These are phyloP conservation scores for Marmota flaviventris DNA, from an alignment of 2,113 vertebrate species.

Conservation along the genomic window DNA sequence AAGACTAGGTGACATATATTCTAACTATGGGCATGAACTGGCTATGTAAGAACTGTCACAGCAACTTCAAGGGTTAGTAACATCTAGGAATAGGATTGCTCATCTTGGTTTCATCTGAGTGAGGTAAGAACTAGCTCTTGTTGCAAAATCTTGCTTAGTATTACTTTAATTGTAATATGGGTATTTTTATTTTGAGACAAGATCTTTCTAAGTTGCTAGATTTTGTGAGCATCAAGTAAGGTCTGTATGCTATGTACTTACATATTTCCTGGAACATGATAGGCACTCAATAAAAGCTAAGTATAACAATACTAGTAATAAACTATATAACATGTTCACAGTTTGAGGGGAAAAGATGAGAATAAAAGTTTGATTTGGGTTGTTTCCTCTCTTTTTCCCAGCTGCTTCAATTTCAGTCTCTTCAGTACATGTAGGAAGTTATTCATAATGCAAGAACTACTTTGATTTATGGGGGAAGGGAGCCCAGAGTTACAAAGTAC, in stretches of 20 bases:
- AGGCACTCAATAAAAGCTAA: too few relatives aligned
- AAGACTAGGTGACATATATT: not conserved
- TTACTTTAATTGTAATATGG: not conserved
- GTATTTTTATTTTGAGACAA: too few relatives aligned
- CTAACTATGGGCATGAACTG: not conserved
- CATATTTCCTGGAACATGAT: not conserved
- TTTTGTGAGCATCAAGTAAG: constrained; percentile 1
- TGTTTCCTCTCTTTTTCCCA: not conserved
- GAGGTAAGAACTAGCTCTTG: not conserved
- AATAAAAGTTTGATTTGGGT: not conserved
- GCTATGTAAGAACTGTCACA: not conserved
- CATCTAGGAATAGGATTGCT: not conserved
- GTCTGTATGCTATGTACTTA: not conserved
- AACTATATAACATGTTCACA: not conserved
- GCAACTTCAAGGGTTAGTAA: not conserved
- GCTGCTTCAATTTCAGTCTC: not conserved
- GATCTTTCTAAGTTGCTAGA: too few relatives aligned
- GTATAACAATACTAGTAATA: not conserved
- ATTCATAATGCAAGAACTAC: not conserved
- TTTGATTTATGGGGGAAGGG: not conserved
- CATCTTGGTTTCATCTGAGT: not conserved
- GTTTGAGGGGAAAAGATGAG: not conserved
- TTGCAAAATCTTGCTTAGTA: not conserved
- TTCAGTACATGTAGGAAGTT: not conserved
- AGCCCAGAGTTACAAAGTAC: not conserved